Evolutionary conservation across 2,797 vertebrate species (phyloP), one percentile per base, ranked within the genome.

Genomic region (Picus viridis): DNA sequence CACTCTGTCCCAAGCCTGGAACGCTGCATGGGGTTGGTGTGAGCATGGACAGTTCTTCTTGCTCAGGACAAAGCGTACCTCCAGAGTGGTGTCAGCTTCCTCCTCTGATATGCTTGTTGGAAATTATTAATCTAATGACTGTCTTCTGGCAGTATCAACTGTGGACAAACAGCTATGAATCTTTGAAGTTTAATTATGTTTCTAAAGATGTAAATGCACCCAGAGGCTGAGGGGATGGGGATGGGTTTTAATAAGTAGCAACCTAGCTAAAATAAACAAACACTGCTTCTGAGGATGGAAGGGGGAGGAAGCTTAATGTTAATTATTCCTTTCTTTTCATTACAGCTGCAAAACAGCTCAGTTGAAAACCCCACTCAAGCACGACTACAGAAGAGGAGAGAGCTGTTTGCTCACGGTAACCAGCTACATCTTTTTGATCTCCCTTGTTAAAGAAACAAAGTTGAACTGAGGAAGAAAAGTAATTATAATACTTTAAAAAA

Each of bases 121-220:
- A 82, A 83, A 67, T 80, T 70, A 90, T 80, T 90, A 84, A 91
- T 93, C 47, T 86, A 74, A 85, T 59, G 13, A 47, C 22, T 91
- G 74, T 64, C 78, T 89, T 83, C 86, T 86, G 34, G 62, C 65
- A 77, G 47, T 63, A 83, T 81, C 74, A 78, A 86, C 78, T 79
- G 16, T 41, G 62, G 86, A 83, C 78, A 86, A 85, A 68, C 39
- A 92, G 77, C 77, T 86, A 76, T 49, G 67, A 86, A 83, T 61
- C 43, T 83, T 69, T 92, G 83, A 94, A 92, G 83, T 84, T 96
- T 94, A 97, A 96, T 96, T 93, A 90, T 47, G 54, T 89, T 95
- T 92, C 81, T 80, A 49, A 95, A 91, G 36, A 79, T n/a, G 69
- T 67, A 95, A 96, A 89, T 2, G 2, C 57, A 84, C 30, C 61